These are phyloP conservation scores for Tragelaphus strepsiceros DNA, from an alignment of 2,113 vertebrate genomes.

Conservation along the genomic window DNA sequence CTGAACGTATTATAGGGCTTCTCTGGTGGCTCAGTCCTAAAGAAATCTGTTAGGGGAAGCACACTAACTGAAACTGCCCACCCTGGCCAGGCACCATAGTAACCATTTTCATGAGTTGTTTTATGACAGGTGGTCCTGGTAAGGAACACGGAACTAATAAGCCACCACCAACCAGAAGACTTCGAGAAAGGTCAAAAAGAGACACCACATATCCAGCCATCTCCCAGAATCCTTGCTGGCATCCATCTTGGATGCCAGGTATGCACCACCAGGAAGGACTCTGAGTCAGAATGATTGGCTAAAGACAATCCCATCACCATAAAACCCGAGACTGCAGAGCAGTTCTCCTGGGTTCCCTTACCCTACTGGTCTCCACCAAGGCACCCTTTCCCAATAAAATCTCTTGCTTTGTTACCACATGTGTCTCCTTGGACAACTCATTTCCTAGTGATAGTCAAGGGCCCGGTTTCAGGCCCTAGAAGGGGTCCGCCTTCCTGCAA, in stretches of 20 bases:
- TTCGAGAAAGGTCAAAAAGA: background rate
- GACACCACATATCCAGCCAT: background rate
- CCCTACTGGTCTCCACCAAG: background rate
- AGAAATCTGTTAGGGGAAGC: background rate
- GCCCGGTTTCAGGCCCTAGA: background rate
- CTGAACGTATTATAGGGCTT: background rate
- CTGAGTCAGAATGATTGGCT: background rate
- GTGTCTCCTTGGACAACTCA: background rate
- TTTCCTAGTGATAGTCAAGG: background rate
- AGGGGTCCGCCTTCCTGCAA: background rate
- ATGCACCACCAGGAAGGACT: background rate
- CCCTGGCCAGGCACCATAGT: background rate
- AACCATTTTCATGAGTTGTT: background rate
- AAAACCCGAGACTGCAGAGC: background rate
- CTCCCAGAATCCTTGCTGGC: background rate
- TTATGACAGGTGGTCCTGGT: background rate
- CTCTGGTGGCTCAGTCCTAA: background rate
- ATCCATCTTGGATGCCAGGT: background rate
- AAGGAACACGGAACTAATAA: background rate
- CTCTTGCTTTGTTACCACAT: background rate
- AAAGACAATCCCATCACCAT: background rate
- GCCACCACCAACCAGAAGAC: background rate
- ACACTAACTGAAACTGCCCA: background rate
- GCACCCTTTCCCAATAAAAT: background rate
- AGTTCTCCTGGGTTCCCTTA: background rate